Base-by-base conservation (phyloP, 2,797 vertebrate genomes). In the Allobates femoralis region DNA sequence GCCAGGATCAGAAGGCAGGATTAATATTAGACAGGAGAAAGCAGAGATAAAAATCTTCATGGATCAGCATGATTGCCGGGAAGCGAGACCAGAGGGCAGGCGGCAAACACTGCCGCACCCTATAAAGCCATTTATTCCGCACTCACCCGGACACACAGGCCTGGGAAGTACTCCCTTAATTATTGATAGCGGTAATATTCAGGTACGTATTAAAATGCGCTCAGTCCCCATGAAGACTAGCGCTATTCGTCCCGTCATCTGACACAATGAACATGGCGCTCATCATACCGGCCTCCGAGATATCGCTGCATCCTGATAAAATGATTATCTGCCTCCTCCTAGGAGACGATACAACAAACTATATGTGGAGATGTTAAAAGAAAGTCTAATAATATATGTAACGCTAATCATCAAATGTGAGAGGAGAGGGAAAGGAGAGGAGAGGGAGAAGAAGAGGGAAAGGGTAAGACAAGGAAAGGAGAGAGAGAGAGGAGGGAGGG, bases 21-120 rank as follows among this genome's bases (percentile, higher is more conserved):
- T 91, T 92, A 91, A 91, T 90, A 90, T 84, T 0, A 89, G 78
- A 56, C 53, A 14, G 37, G n/a, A 10, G 62, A 26, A 73, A 79
- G 56, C 86, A 62, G 81, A 89, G 89, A 79, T 50, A 83, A 89
- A 85, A 93, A 92, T 92, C 93, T 71, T 79, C 84, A 79, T 82
- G 79, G 81, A 74, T 84, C 86, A 84, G 86, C 75, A 64, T 67
- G 26, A 26, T 58, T 73, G n/a, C 69, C 5, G 30, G 64, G 64
- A 67, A 83, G 66, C 78, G 51, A 53, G 67, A 80, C 71, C 69
- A 75, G n/a, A 66, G 30, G 79, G 19, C 23, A 53, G 15, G 51
- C 69, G 50, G 28, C 30, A 23, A 56, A 66, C 37, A 76, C 73
- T 81, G 73, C 58, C 85, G 32, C 62, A 7, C 23, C 53, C 55